Evolutionary conservation across 2,888 invertebrate species (phyloP).

Genomic region (Tupiocoris notatus): DNA sequence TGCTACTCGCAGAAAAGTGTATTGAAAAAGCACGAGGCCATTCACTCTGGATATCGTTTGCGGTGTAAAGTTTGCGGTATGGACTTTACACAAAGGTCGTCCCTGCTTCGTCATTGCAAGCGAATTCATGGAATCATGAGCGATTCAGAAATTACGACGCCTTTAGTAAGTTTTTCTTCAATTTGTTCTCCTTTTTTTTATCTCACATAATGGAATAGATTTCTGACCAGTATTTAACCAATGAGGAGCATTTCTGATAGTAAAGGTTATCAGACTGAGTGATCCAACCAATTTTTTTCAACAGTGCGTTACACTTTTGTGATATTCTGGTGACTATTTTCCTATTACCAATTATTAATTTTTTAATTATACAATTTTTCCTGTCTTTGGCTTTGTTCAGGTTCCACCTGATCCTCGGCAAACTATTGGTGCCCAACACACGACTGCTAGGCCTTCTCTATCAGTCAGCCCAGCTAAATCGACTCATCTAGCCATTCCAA

Average conservation of each 20-base stretch:
- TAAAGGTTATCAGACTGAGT: too few relatives aligned
- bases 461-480: neutral
- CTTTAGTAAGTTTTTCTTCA: slow-evolving; percentile 4
- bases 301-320: too few relatives aligned
- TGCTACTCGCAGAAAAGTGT: slow-evolving; percentile 47
- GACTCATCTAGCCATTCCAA: neutral
- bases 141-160: slow-evolving; percentile 26
- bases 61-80: slow-evolving; percentile 51
- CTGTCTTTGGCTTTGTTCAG: too few relatives aligned
- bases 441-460: neutral
- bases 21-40: slow-evolving; percentile 49
- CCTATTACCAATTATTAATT: neutral
- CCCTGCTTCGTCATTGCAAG: slow-evolving; percentile 50
- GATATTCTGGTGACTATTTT: neutral
- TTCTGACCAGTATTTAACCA: too few relatives aligned
- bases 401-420: slow-evolving; percentile 10
- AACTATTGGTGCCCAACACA: neutral
- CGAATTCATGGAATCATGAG: slow-evolving; percentile 48
- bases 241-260: too few relatives aligned
- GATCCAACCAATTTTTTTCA: too few relatives aligned
- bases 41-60: slow-evolving; percentile 50
- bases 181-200: too few relatives aligned
- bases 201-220: too few relatives aligned
- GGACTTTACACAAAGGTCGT: slow-evolving; percentile 51
- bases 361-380: too few relatives aligned